Percentiles rank a stretch among this genome's conserved stretches.
Evolutionary conservation across 23 tunicate genomes (phyloP).

Genomic region (Oikopleura albicans): DNA sequence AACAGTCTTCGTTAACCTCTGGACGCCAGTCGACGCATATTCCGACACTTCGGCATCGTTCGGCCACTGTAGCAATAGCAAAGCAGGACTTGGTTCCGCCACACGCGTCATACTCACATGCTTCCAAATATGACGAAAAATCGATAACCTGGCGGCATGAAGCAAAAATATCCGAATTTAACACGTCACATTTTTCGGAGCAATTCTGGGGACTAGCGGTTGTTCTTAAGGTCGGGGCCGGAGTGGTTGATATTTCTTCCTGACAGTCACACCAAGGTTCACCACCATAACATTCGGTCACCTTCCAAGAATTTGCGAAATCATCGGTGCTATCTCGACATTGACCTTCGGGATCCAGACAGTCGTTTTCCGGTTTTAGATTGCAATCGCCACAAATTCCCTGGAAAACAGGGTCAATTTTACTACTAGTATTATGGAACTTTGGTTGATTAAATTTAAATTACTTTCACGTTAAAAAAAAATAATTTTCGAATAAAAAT

Average conservation of each 20-base stretch:
- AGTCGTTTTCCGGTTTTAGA: conserved; percentile 18
- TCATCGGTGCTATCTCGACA: not conserved
- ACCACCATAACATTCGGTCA: too few relatives aligned
- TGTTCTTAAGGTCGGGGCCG: not conserved
- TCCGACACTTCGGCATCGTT: not conserved
- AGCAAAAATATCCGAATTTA: not conserved
- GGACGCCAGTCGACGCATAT: not conserved
- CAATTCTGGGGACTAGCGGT: not conserved
- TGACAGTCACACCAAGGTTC: not conserved
- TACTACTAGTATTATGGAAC: too few relatives aligned
- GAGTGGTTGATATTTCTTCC: not conserved
- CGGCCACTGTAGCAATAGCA: not conserved
- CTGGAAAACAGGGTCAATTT: too few relatives aligned
- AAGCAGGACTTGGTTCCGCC: not conserved
- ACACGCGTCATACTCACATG: not conserved
- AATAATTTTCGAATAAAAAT: too few relatives aligned
- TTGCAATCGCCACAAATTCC: conserved; percentile 30
- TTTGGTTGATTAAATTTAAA: too few relatives aligned
- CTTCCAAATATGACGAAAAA: not conserved
- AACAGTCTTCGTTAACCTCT: not conserved
- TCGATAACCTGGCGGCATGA: not conserved
- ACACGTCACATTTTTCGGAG: not conserved
- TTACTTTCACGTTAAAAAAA: too few relatives aligned
- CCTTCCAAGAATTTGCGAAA: conserved; percentile 19
- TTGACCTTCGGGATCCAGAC: conserved; percentile 7